phyloP scores from a whole-genome alignment of 2,888 invertebrate species.

The Blastobasis lacticolella region DNA sequence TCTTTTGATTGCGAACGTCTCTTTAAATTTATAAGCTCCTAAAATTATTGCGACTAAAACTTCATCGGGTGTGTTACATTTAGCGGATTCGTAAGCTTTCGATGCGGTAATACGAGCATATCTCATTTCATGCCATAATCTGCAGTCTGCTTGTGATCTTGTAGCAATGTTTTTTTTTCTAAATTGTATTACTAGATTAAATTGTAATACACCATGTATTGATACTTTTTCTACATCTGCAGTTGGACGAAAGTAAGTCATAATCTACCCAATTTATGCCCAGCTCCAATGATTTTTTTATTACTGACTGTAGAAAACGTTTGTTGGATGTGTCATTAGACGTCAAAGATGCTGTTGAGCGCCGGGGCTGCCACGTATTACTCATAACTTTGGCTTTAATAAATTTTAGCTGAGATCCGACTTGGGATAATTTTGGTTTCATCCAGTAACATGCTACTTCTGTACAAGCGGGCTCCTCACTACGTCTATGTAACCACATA shows the following conservation, averaged over 20 bases:
- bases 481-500: constrained; percentile 1
- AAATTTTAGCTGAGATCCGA: background rate
- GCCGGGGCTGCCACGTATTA: background rate
- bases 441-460: too few species aligned
- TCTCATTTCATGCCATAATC: constrained; percentile 14
- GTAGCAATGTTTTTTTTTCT: background rate
- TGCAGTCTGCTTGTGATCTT: constrained; percentile 8
- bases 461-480: background rate
- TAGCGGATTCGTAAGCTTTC: constrained; percentile 1
- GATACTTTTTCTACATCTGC: constrained; percentile 8
- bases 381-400: background rate
- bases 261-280: background rate
- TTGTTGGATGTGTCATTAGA: background rate
- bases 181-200: background rate
- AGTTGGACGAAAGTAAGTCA: constrained; percentile 1
- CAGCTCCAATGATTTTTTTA: background rate
- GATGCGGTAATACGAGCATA: too few species aligned
- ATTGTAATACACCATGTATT: background rate
- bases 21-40: background rate
- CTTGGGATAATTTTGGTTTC: too few species aligned
- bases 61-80: background rate
- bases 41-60: background rate
- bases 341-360: background rate
- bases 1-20: background rate
- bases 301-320: background rate